Base-by-base conservation (phyloP, 2,888 invertebrate genomes). In the Tachina lurida region DNA sequence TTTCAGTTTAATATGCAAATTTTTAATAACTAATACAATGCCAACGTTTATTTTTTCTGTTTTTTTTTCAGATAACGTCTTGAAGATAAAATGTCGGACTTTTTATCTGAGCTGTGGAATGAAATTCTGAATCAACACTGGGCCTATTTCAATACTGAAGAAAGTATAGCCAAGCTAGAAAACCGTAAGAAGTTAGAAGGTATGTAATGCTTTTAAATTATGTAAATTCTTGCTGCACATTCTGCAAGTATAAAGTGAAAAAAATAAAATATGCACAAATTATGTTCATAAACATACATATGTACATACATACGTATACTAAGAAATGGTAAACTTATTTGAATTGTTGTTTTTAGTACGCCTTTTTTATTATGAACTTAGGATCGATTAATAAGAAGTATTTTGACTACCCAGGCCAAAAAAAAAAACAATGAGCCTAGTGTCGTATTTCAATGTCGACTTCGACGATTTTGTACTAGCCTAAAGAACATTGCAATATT, bases 161-260 rank as follows among this genome's bases (percentile, higher is more conserved):
- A 97, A 90, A 96, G 96, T 90, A 95, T 96, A 15, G 94, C 95
- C 88, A 97, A 97, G 91, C 93, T 97, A 71, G 95, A 96, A 87
- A 95, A 96, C 90, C 94, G 96, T 89, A 95, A 95, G 87, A 96
- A 96, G 91, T 93, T 97, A 41, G 96, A 97, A 95, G 96, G 96
- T 96, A 92, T 89, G 7, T 7, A 17, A n/a, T 39, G 15, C 41
- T 39, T 39, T 39, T 39, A 52, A 9, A 19, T 43, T 45, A 2
- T n/a, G 13, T 45, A 31, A 31, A 31, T 5, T 31, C 31, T 31
- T 31, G 4, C 31, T 31, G 31, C 31, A 31, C 4, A 31, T 31
- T 31, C 3, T 31, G 31, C 31, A 31, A 31, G 31, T 31, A 31
- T 31, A 31, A 31, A 31, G 31, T 31, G 7, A 31, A 31, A n/a